Evolutionary conservation across 2,888 invertebrate genomes (phyloP), one percentile per base, ranked within the genome.

Genomic region (Oscheius myriophilus): DNA sequence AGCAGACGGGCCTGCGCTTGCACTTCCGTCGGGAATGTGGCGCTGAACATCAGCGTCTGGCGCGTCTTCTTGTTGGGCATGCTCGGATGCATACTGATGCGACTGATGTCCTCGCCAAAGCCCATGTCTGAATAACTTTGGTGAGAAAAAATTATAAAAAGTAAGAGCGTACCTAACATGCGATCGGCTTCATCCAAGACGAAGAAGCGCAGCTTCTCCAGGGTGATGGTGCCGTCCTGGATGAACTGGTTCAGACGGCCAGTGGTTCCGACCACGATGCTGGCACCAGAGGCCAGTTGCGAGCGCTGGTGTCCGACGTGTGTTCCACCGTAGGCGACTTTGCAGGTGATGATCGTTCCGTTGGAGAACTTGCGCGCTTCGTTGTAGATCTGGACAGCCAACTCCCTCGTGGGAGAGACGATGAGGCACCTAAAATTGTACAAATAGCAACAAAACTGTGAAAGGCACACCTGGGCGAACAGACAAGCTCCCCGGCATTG

Each of bases 171-270:
- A 16, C 7, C 98, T 81, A 98, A 95, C 97, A 99, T 97, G 14
- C 98, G 90, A 88, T 99, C 98, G 0, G 98, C 98, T 88, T 98
- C 98, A 87, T 98, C 98, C 92, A 98, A 58, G 4, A 78, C 75
- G 23, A 78, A 26, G 58, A 61, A 78, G 14, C 52, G 26, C 9
- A 69, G 14, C 58, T 65, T 39, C 12, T 49, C 46, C 18, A 53
- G 49, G 33, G 11, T 23, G 33, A 61, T 61, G 18, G 46, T 49
- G 1, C 61, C 61, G 16, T 49, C 43, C 64, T 21, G n/a, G 61
- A 76, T 33, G 33, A 33, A 33, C 9, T 78, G 72, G 53, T 67
- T 70, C 45, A 78, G 46, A 55, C 78, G 70, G n/a, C 78, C 78
- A 25, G 71, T 69, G 4, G 78, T 78, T 49, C 68, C 78, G 16